Conservation (phyloP, 2,113 vertebrate species). For the Nannobrachium achirus region DNA sequence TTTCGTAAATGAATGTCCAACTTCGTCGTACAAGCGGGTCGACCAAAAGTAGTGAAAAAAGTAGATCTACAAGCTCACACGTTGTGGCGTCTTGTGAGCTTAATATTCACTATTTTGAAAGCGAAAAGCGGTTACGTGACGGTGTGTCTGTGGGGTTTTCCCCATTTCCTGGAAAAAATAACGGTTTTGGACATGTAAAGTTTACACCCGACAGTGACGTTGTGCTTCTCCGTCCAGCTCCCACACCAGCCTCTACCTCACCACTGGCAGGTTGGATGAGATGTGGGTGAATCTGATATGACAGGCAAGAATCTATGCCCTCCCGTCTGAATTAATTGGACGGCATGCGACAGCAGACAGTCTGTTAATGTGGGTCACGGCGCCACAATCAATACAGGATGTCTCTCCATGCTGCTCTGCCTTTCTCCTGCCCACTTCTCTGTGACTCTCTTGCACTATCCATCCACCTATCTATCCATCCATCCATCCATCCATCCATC, state of each 20-base stretch:
- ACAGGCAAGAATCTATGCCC: constrained; percentile 59
- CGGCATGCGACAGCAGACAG: constrained; percentile 36
- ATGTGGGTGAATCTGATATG: constrained; percentile 53
- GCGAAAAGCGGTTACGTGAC: too few species aligned
- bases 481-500: not conserved
- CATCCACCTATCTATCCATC: not conserved
- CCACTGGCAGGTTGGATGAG: constrained; percentile 42
- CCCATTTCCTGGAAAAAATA: too few species aligned
- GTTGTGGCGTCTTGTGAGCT: too few species aligned
- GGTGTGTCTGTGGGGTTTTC: too few species aligned
- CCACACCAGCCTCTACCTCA: constrained; percentile 19
- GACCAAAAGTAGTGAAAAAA: too few species aligned
- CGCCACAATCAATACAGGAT: constrained; percentile 30
- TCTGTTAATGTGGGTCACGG: constrained; percentile 60
- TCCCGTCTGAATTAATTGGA: constrained; percentile 61
- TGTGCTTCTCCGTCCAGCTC: not conserved
- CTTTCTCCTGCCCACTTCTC: constrained; percentile 1
- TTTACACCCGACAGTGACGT: too few species aligned
- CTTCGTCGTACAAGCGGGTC: too few species aligned
- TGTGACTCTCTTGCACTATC: not conserved
- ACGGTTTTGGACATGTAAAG: too few species aligned
- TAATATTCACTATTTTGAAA: too few species aligned
- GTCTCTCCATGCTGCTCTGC: constrained; percentile 24
- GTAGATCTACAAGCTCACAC: too few species aligned
- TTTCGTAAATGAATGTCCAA: too few species aligned